Conservation (phyloP, 2,113 vertebrate species). For the Esox niger region DNA sequence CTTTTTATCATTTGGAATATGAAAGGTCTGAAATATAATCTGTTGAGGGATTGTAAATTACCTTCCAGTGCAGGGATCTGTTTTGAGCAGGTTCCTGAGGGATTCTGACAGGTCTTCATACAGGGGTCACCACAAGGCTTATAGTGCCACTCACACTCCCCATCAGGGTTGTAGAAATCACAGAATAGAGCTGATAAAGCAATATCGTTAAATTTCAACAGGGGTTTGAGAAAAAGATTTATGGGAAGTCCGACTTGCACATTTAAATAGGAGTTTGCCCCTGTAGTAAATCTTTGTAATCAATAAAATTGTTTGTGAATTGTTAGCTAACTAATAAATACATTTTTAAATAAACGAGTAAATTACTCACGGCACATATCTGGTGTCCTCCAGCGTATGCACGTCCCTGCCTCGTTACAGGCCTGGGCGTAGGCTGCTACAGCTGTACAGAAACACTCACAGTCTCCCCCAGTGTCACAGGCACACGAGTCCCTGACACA, state of each 20-base stretch:
- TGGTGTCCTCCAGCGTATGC: slow-evolving; percentile 86
- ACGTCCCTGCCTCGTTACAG: slow-evolving; percentile 79
- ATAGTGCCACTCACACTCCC: slow-evolving; percentile 75
- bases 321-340: no score
- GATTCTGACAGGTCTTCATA: slow-evolving; percentile 71
- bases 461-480: slow-evolving; percentile 86
- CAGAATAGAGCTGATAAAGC: slow-evolving; percentile 68
- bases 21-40: no score
- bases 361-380: slow-evolving; percentile 85
- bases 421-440: slow-evolving; percentile 86
- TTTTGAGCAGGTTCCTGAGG: slow-evolving; percentile 57
- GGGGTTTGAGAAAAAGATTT: no score
- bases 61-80: slow-evolving; percentile 70
- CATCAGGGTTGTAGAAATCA: slow-evolving; percentile 70
- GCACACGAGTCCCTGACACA: slow-evolving; percentile 88
- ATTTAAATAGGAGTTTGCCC: no score
- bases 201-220: no score
- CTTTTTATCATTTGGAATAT: no score
- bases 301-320: no score
- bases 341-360: no score
- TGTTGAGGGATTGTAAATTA: no score
- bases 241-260: no score
- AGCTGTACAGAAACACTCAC: slow-evolving; percentile 88
- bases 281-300: no score
- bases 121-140: slow-evolving; percentile 68